Evolutionary conservation across 2,888 invertebrate species (phyloP), one percentile per base, ranked within the genome.

Genomic region (Vandiemenella viatica): DNA sequence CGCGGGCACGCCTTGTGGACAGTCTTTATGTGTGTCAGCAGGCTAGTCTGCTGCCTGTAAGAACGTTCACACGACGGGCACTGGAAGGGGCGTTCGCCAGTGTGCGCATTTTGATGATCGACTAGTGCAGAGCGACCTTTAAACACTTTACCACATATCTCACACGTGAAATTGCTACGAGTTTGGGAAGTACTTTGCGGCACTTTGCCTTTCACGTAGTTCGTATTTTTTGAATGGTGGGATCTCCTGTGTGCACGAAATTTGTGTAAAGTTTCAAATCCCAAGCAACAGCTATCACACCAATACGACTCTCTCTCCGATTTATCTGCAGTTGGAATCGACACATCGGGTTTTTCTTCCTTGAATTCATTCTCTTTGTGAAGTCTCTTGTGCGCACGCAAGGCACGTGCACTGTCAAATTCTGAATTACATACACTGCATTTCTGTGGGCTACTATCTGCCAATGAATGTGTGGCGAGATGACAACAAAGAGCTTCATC

Each of bases 91-190:
- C 43, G n/a, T 22, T 49, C 44, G 2, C 70, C 70, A 1, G 69
- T 68, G 55, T 71, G 71, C 4, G 66, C 65, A 5, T 70, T 61
- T 51, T 63, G 63, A 54, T 75, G 75, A 46, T 72, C 69, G 4
- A 69, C 72, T 10, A 74, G 60, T 1, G 71, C 68, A 3, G 71
- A 68, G 16, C 69, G 65, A 55, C 74, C 73, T 0, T 71, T 69
- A 56, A 74, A 74, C 1, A 67, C 63, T 55, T 69, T 73, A 3
- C 63, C 64, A 50, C 74, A 74, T 46, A 67, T 61, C 38, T 67
- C 65, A 54, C 71, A 71, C 46, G 64, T 65, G 59, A 68, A 71
- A n/a, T n/a, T n/a, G n/a, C n/a, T n/a, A n/a, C n/a, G n/a, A n/a
- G n/a, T n/a, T n/a, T n/a, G n/a, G n/a, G n/a, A n/a, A n/a, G n/a